Percentiles rank a stretch among this genome's conserved stretches.
Conservation (phyloP, 2,797 vertebrate genomes). For the Glossophaga mutica region DNA sequence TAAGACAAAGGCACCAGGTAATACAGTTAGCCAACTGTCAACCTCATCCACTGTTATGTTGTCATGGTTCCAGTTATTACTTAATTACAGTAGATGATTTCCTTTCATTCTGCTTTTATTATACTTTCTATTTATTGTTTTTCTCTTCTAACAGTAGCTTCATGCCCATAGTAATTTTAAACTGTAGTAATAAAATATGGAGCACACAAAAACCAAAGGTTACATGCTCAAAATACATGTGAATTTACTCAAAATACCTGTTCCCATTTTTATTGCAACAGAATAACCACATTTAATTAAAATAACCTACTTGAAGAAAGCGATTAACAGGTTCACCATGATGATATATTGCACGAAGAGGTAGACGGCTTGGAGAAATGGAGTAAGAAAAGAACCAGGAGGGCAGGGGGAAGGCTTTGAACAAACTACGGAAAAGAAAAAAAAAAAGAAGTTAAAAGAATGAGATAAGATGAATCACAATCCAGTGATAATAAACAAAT, state of each 20-base stretch:
- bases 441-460: constrained; percentile 49
- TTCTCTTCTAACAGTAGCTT: neutral
- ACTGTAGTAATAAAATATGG: neutral
- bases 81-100: neutral
- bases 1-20: too few relatives aligned
- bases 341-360: constrained; percentile 98
- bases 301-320: constrained; percentile 95
- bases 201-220: neutral
- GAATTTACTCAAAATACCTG: neutral
- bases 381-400: constrained; percentile 91
- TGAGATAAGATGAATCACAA: neutral
- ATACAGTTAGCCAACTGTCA: too few relatives aligned
- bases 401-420: constrained; percentile 83
- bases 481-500: neutral
- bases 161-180: neutral
- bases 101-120: neutral
- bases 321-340: constrained; percentile 98
- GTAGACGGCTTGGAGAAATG: constrained; percentile 95
- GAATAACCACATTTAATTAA: neutral
- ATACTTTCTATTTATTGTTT: neutral
- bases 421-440: constrained; percentile 85
- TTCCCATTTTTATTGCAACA: neutral
- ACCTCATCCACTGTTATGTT: too few relatives aligned
- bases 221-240: neutral
- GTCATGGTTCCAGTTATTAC: neutral